A percentile compares a stretch with the other conserved stretches of the same genome.
phyloP scores from a whole-genome alignment of 2,797 vertebrate genomes.

The Lithobates pipiens region DNA sequence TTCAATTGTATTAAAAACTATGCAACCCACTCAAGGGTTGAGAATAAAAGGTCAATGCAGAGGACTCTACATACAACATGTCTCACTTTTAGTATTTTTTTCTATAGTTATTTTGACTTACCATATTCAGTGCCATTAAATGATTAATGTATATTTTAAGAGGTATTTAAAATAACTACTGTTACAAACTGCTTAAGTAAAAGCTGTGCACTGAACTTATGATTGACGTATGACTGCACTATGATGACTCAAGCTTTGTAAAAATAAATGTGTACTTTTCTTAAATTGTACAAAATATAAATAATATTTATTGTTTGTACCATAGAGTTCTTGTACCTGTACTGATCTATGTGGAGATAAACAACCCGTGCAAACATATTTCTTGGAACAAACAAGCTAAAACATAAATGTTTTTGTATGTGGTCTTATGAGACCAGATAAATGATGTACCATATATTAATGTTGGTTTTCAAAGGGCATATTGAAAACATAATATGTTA shows the following conservation, averaged over 20 bases:
- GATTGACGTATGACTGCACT: slow-evolving; percentile 49
- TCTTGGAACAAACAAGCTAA: slow-evolving; percentile 33
- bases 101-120: not conserved
- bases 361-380: slow-evolving; percentile 27
- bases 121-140: not conserved
- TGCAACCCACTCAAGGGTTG: not conserved
- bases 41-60: not conserved
- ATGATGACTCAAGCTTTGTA: slow-evolving; percentile 58
- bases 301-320: slow-evolving; percentile 66
- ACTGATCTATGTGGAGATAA: slow-evolving; percentile 38
- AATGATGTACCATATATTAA: slow-evolving; percentile 7
- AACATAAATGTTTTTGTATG: slow-evolving; percentile 27
- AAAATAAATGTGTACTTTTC: slow-evolving; percentile 65
- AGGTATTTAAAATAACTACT: slow-evolving; percentile 5
- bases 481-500: slow-evolving; percentile 7
- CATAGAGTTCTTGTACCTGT: slow-evolving; percentile 38
- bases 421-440: slow-evolving; percentile 14
- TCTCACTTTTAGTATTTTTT: not conserved
- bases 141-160: not conserved
- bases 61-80: not conserved
- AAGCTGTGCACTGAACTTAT: slow-evolving; percentile 36
- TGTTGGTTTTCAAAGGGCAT: slow-evolving; percentile 28
- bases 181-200: slow-evolving; percentile 14
- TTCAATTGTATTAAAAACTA: not conserved
- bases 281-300: slow-evolving; percentile 53